Evolutionary conservation across 2,113 vertebrate genomes (phyloP).

Genomic region (Madoqua kirkii): DNA sequence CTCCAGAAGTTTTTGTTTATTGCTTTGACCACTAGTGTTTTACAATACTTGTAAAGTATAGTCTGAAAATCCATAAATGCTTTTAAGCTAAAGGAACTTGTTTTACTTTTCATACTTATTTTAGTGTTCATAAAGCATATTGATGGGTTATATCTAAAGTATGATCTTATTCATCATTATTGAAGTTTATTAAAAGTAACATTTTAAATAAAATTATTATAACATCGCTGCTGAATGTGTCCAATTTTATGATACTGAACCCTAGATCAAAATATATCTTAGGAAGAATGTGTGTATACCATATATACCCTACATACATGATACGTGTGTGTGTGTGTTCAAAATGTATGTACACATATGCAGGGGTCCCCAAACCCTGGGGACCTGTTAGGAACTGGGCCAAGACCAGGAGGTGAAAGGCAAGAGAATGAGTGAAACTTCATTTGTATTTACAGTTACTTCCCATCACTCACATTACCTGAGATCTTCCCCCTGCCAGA

Average conservation of each 20-base stretch:
- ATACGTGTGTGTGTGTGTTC: background rate
- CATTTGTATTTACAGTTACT: background rate
- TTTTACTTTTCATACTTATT: background rate
- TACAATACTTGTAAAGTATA: background rate
- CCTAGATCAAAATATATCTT: background rate
- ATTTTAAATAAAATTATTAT: background rate
- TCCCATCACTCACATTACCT: background rate
- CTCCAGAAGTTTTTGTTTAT: background rate
- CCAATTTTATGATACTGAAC: background rate
- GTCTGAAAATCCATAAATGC: background rate
- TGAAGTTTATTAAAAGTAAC: constrained; percentile 24
- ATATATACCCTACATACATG: background rate
- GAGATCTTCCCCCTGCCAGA: background rate
- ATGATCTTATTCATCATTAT: background rate
- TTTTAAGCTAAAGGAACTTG: constrained; percentile 13
- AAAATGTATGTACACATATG: background rate
- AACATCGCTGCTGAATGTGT: background rate
- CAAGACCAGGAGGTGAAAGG: background rate
- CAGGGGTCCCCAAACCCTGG: background rate
- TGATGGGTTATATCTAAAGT: background rate
- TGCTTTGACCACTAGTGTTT: background rate
- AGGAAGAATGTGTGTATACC: background rate
- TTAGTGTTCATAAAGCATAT: background rate
- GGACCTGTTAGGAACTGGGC: background rate
- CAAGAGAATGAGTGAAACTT: background rate